A percentile compares a stretch with the other conserved stretches of the same genome.
phyloP scores from a whole-genome alignment of 2,797 vertebrate species.

The Lophotriccus pileatus region DNA sequence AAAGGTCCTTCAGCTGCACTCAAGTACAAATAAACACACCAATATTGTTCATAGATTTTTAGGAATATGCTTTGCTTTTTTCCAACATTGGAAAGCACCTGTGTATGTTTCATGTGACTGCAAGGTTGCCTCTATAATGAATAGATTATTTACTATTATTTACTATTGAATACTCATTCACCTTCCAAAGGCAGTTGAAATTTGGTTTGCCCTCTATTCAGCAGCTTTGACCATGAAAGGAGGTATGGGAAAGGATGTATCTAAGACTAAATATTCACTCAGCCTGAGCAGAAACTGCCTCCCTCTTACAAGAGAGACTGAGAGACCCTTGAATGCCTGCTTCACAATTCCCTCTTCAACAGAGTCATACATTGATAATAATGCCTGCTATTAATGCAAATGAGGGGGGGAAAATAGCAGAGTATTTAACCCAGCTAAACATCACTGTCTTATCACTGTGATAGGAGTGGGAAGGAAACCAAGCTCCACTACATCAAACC shows the following conservation, averaged over 20 bases:
- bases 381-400: neutral
- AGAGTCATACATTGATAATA: neutral
- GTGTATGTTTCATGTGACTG: neutral
- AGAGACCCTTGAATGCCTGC: neutral
- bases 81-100: neutral
- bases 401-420: rapidly evolving
- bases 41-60: neutral
- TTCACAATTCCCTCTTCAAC: neutral
- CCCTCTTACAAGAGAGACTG: neutral
- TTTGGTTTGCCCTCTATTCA: neutral
- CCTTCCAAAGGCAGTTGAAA: neutral
- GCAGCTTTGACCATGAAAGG: neutral
- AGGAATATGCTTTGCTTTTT: neutral
- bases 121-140: neutral
- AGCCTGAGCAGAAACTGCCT: neutral
- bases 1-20: neutral
- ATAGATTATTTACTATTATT: neutral
- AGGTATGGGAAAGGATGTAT: neutral
- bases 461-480: neutral
- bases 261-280: neutral
- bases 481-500: neutral
- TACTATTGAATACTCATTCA: neutral
- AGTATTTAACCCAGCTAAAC: neutral
- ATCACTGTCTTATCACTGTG: neutral
- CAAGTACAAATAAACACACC: neutral